Conservation (phyloP, 2,797 vertebrate genomes). For the Alexandromys oeconomus region DNA sequence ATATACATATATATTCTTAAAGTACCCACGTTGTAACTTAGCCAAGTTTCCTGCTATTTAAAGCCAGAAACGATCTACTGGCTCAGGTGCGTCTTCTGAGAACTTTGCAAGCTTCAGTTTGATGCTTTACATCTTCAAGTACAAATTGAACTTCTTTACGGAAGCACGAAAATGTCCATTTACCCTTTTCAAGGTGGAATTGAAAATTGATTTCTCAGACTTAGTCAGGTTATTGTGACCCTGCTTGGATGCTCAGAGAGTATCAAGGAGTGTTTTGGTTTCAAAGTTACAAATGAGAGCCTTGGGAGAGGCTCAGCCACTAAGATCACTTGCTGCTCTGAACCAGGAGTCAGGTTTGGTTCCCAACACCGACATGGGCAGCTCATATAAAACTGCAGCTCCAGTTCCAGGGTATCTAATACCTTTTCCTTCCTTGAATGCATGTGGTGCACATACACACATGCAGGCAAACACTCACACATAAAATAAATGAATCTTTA, state of each 20-base stretch:
- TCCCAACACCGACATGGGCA: neutral
- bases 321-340: neutral
- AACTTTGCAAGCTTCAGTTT: slow-evolving; percentile 31
- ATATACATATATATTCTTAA: slow-evolving; percentile 33
- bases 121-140: slow-evolving; percentile 64
- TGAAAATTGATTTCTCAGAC: slow-evolving; percentile 67
- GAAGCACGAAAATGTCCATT: slow-evolving; percentile 26
- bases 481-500: neutral
- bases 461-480: neutral
- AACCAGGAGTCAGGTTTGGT: neutral
- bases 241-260: neutral
- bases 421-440: neutral
- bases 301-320: neutral
- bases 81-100: slow-evolving; percentile 70
- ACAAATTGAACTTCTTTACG: slow-evolving; percentile 69
- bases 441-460: neutral
- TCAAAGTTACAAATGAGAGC: slow-evolving; percentile 43
- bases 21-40: slow-evolving; percentile 63
- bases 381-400: neutral
- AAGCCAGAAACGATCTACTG: slow-evolving; percentile 47
- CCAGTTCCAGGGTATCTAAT: neutral
- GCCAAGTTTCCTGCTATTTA: slow-evolving; percentile 49
- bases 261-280: neutral
- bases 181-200: slow-evolving; percentile 51
- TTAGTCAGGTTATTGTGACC: slow-evolving; percentile 21